Conservation (phyloP, 1,140 invertebrate genomes). For the Anastrepha obliqua region DNA sequence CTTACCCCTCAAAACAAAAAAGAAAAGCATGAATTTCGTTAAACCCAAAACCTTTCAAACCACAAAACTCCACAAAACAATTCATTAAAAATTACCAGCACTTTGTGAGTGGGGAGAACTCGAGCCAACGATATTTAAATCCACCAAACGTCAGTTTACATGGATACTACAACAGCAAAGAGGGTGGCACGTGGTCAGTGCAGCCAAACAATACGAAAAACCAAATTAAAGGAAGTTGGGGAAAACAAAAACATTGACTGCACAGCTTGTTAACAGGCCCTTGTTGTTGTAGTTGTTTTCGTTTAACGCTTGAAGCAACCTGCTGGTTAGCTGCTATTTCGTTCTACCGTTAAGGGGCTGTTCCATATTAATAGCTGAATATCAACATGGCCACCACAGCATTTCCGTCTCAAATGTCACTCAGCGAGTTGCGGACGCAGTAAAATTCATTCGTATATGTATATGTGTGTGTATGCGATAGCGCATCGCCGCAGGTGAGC, state of each 20-base stretch:
- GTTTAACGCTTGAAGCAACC: background rate
- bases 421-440: background rate
- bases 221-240: background rate
- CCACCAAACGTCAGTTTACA: background rate
- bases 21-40: background rate
- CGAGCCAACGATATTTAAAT: background rate
- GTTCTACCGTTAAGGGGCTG: background rate
- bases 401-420: slow-evolving; percentile 58
- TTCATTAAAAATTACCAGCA: slow-evolving; percentile 49
- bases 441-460: background rate
- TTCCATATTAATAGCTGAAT: slow-evolving; percentile 13
- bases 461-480: background rate
- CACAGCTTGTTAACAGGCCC: background rate
- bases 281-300: background rate
- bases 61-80: slow-evolving; percentile 41
- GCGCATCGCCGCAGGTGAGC: slow-evolving; percentile 19
- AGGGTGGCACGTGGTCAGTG: background rate
- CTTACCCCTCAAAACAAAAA: background rate
- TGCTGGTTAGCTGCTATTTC: background rate
- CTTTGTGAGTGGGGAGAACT: background rate
- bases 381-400: slow-evolving; percentile 53
- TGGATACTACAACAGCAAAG: background rate
- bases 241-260: background rate
- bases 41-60: background rate
- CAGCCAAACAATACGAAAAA: too few relatives aligned